A percentile compares a stretch with the other conserved stretches of the same genome.
Conservation (phyloP, 2,888 invertebrate genomes). For the Idaea dimidiata region DNA sequence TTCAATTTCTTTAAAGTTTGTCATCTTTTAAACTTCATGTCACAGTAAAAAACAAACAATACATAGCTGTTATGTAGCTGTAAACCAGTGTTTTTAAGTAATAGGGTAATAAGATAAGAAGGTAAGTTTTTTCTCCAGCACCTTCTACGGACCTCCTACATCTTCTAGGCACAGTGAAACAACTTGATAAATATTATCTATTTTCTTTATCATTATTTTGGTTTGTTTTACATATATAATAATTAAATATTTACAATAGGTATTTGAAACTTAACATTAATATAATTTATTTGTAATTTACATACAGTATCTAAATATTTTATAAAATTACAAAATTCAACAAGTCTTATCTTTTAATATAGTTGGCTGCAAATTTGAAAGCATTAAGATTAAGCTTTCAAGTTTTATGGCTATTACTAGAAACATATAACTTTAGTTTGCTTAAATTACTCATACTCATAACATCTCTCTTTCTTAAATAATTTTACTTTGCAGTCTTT, state of each 20-base stretch:
- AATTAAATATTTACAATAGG: constrained; percentile 12
- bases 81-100: no score
- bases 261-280: not conserved
- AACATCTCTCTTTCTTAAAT: constrained; percentile 16
- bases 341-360: not conserved
- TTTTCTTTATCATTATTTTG: not conserved
- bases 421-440: not conserved
- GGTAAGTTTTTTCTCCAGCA: no score
- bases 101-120: no score
- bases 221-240: not conserved
- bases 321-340: constrained; percentile 20
- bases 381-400: not conserved
- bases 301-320: constrained; percentile 17
- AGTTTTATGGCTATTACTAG: not conserved
- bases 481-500: constrained; percentile 49
- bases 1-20: no score
- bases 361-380: not conserved
- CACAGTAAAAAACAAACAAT: no score
- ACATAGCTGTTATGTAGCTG: no score
- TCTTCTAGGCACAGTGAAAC: not conserved
- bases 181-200: not conserved
- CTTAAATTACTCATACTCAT: not conserved
- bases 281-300: constrained; percentile 14
- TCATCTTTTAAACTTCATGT: no score
- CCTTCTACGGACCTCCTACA: no score